These are phyloP conservation scores for Ispidina picta DNA, from an alignment of 2,797 vertebrate genomes.

Conservation along the genomic window DNA sequence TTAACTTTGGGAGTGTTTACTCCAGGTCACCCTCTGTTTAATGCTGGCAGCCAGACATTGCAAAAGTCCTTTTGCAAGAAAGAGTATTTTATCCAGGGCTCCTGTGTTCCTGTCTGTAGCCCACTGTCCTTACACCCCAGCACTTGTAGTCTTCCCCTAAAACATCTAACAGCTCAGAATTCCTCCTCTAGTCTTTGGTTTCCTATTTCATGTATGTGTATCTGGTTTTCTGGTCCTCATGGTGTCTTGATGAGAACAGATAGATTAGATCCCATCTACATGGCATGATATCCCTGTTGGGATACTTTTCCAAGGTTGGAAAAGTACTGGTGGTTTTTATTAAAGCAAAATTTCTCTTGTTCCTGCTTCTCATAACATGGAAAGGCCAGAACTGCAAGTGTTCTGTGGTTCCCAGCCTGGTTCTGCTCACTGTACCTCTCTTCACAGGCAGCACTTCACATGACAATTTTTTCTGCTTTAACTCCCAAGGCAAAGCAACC, in stretches of 20 bases:
- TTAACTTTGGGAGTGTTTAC: slow-evolving; percentile 5
- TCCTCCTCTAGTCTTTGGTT: neutral
- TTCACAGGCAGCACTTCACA: neutral
- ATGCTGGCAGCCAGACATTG: neutral
- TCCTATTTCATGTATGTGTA: neutral
- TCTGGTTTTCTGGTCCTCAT: neutral
- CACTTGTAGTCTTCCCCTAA: neutral
- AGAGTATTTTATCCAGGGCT: neutral
- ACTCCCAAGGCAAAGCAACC: neutral
- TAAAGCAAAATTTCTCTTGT: neutral
- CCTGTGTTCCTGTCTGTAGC: neutral
- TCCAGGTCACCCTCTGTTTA: neutral
- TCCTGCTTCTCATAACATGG: neutral
- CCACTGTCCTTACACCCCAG: neutral
- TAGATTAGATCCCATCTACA: neutral
- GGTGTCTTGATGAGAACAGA: neutral
- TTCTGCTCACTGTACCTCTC: neutral
- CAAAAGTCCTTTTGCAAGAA: neutral
- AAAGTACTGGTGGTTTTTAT: neutral
- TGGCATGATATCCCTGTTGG: neutral
- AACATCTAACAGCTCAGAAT: neutral
- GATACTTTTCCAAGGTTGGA: neutral
- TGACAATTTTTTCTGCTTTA: neutral
- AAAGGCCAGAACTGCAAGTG: neutral
- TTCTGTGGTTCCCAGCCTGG: neutral